Base-by-base conservation (phyloP, 1,140 invertebrate species). In the Heliconius congener region DNA sequence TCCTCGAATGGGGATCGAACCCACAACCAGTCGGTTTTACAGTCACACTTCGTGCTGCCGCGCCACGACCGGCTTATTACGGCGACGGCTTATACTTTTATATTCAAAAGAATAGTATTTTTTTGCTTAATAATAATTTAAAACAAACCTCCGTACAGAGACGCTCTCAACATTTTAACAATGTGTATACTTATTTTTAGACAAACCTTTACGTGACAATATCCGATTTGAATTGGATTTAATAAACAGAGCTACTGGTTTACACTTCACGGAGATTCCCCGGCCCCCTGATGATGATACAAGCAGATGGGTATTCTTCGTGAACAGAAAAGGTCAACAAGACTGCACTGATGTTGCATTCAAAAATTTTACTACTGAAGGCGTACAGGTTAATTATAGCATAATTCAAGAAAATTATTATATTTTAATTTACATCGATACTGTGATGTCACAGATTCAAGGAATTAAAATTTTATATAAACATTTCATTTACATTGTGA, bases 231-330 rank as follows among this genome's bases (percentile, higher is more conserved):
- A 85, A 39, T 80, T 93, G 1, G 83, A 86, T 9, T 42, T 73
- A 3, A 82, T 87, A 1, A 88, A 86, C 23, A 70, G 71, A 30
- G 18, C 82, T 8, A 90, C 89, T n/a, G 84, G 83, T 19, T 57
- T 93, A 8, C 87, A 81, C 18, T 93, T 93, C 72, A 18, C 84
- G 27, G 90, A 93, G 77, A 74, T 92, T 50, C 81, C 84, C 3
- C 60, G n/a, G n/a, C 88, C 91, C 2, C 91, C 90, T 3, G 74
- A 79, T 5, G 87, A 90, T 30, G 79, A 87, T 0, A 76, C 77
- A 0, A 82, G 76, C 2, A 83, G 91, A 85, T 94, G 91, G 90
- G 90, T 92, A 0, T 84, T 92, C 60, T 92, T 94, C 66, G n/a
- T 91, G 8, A 94, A 94, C 76, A 85, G 92, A 30, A 84, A 84